Conservation (phyloP, 1,140 invertebrate species). For the Trachelipus rathkii region DNA sequence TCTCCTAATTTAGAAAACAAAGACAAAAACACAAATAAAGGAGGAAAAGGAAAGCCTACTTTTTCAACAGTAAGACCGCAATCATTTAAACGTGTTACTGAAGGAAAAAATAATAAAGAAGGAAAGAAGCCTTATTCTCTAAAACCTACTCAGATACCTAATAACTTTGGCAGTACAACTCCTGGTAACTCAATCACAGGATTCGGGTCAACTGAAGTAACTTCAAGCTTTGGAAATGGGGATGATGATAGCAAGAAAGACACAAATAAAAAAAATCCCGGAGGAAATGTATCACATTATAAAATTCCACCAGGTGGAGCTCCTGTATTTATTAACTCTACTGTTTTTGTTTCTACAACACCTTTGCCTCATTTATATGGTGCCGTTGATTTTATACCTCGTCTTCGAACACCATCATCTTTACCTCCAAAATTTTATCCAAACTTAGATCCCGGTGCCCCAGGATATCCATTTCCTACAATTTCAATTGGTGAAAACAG, state of each 20-base stretch:
- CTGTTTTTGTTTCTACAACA: slow-evolving; percentile 32
- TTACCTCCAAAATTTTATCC: slow-evolving; percentile 8
- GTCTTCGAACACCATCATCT: slow-evolving; percentile 27
- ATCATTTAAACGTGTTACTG: background rate
- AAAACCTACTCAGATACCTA: background rate
- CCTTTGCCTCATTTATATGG: slow-evolving; percentile 22
- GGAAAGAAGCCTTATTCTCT: background rate
- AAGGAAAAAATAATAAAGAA: background rate
- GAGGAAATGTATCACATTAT: too few relatives aligned
- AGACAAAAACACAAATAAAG: too few relatives aligned
- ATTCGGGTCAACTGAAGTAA: background rate
- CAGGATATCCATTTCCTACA: background rate
- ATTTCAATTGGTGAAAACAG: background rate
- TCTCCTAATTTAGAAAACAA: background rate
- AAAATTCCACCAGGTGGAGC: slow-evolving; percentile 16
- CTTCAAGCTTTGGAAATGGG: background rate
- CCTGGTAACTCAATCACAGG: background rate
- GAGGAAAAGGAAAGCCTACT: too few relatives aligned
- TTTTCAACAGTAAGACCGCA: background rate
- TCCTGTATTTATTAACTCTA: slow-evolving; percentile 32
- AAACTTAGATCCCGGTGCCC: background rate
- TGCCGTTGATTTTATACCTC: slow-evolving; percentile 18
- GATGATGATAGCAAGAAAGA: too few relatives aligned
- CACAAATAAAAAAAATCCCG: too few relatives aligned
- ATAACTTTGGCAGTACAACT: background rate